These are phyloP conservation scores for Meandrusa payeni DNA, from an alignment of 2,888 invertebrate species.

Conservation along the genomic window DNA sequence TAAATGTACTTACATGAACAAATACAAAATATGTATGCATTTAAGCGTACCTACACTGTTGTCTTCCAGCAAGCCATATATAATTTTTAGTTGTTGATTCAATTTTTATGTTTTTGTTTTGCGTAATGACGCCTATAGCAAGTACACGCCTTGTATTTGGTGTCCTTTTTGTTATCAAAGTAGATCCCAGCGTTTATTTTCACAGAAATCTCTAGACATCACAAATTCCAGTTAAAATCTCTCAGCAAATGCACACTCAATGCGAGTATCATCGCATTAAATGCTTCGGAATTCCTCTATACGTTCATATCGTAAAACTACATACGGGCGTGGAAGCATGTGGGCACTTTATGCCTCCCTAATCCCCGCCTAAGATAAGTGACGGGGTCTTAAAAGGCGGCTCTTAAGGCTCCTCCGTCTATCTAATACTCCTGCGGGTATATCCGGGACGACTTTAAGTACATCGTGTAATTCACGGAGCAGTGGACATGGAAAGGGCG, in stretches of 20 bases:
- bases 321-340: constrained; percentile 2
- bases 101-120: too few relatives aligned
- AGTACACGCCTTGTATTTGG: too few relatives aligned
- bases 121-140: too few relatives aligned
- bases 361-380: constrained; percentile 22
- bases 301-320: constrained; percentile 15
- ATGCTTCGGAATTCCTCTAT: constrained; percentile 1
- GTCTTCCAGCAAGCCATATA: too few relatives aligned
- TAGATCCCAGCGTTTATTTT: too few relatives aligned
- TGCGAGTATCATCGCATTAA: background rate
- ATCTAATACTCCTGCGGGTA: constrained; percentile 16
- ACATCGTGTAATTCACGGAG: constrained; percentile 19
- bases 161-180: too few relatives aligned
- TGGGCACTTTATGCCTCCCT: constrained; percentile 13
- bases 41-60: too few relatives aligned
- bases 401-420: constrained; percentile 16
- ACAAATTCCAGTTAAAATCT: too few relatives aligned
- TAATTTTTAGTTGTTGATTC: too few relatives aligned
- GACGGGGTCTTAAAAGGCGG: constrained; percentile 21
- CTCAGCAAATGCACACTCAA: background rate
- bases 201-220: too few relatives aligned
- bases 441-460: constrained; percentile 18
- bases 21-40: too few relatives aligned
- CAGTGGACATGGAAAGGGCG: constrained; percentile 23
- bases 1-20: too few relatives aligned